A percentile compares a stretch with the other conserved stretches of the same genome.
phyloP scores from a whole-genome alignment of 2,113 vertebrate genomes.

The Sturnus vulgaris region DNA sequence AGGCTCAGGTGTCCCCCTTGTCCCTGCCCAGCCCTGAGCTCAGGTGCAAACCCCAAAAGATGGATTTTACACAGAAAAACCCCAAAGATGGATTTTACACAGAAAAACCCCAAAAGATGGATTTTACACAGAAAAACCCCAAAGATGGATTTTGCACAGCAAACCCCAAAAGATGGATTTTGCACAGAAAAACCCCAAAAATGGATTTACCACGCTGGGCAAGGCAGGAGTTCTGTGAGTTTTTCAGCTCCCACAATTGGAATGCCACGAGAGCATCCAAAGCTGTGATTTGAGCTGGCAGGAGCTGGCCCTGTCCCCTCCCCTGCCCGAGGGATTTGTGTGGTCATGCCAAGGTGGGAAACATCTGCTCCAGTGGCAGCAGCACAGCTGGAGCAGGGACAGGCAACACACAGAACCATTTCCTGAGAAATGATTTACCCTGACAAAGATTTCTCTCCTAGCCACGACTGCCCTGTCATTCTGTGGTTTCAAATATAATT shows the following conservation, averaged over 20 bases:
- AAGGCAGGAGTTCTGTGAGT: neutral
- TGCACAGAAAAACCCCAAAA: too few relatives aligned
- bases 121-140: too few relatives aligned
- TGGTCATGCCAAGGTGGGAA: neutral
- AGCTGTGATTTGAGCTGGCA: neutral
- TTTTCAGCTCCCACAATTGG: neutral
- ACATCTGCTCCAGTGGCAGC: neutral
- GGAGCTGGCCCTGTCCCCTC: neutral
- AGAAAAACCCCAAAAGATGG: too few relatives aligned
- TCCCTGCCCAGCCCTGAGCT: neutral
- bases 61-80: too few relatives aligned
- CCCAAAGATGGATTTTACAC: too few relatives aligned
- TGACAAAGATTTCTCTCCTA: neutral
- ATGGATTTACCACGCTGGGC: too few relatives aligned
- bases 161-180: too few relatives aligned
- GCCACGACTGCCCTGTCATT: neutral
- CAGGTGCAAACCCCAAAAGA: neutral
- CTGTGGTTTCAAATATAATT: neutral
- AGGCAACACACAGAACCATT: neutral
- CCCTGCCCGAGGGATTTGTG: neutral
- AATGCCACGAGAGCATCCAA: neutral
- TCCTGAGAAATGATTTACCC: too few relatives aligned
- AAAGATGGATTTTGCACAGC: too few relatives aligned
- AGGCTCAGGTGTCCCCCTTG: rapidly evolving
- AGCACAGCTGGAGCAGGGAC: neutral